Conservation (phyloP, 2,797 vertebrate genomes). For the Urophycis tenuis region DNA sequence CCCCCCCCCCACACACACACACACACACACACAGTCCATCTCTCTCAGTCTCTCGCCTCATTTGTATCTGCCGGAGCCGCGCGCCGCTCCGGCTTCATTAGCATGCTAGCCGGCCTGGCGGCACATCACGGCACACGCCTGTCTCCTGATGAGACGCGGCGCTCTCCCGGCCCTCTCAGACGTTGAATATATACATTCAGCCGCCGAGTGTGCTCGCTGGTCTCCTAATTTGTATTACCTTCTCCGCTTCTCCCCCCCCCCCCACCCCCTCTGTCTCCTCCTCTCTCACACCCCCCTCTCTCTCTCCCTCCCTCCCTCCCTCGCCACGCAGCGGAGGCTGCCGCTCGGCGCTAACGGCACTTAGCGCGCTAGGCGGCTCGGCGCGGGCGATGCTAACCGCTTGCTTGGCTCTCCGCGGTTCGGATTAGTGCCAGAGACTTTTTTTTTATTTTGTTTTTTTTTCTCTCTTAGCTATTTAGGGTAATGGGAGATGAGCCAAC, state of each 20-base stretch:
- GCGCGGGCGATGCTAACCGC: neutral
- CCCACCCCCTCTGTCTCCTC: conserved; percentile 12
- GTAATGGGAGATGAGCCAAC: neutral
- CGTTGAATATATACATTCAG: conserved; percentile 3
- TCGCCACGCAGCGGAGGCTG: neutral
- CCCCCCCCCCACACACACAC: conserved; percentile 16
- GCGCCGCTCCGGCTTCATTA: conserved; percentile 42
- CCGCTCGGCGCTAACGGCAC: neutral
- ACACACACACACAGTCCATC: too few relatives aligned
- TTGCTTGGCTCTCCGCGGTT: neutral
- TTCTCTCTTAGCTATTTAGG: neutral
- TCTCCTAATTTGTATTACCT: neutral
- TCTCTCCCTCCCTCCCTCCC: neutral
- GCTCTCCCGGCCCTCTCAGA: neutral
- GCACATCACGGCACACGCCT: conserved; percentile 38
- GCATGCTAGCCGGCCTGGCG: conserved; percentile 34
- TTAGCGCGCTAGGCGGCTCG: neutral
- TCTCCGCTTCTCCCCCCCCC: neutral
- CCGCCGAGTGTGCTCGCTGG: conserved; percentile 11
- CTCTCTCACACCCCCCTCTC: neutral
- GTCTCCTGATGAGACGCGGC: conserved; percentile 33
- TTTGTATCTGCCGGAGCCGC: conserved; percentile 16
- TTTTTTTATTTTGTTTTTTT: neutral
- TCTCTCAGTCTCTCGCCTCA: conserved; percentile 23
- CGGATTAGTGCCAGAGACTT: neutral